These are phyloP conservation scores for Drosophila sechellia DNA, from an alignment of 1,140 invertebrate species.

Conservation along the genomic window DNA sequence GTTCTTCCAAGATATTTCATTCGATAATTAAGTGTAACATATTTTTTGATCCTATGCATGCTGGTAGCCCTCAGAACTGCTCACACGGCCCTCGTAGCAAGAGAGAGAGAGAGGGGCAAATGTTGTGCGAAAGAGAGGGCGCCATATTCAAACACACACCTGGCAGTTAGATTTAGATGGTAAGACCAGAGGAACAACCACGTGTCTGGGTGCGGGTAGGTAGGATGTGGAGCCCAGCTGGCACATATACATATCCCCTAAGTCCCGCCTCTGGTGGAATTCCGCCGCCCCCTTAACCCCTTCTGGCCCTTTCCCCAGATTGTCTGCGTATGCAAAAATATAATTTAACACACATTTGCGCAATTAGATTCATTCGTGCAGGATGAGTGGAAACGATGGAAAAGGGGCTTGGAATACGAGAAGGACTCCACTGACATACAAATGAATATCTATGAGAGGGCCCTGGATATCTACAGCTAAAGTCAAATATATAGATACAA, in stretches of 20 bases:
- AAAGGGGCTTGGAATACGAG: constrained; percentile 15
- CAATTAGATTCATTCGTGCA: constrained; percentile 82
- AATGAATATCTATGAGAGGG: constrained; percentile 79
- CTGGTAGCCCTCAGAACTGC: constrained; percentile 27
- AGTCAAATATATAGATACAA: not conserved
- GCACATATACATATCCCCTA: constrained; percentile 17
- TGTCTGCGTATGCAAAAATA: constrained; percentile 81
- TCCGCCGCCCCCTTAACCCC: constrained; percentile 17
- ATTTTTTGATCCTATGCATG: constrained; percentile 18
- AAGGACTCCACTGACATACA: constrained; percentile 63
- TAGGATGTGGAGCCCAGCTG: constrained; percentile 34
- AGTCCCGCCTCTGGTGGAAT: constrained; percentile 9
- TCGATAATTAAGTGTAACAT: constrained; percentile 42
- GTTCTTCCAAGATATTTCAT: constrained; percentile 29
- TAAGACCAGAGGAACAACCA: constrained; percentile 39
- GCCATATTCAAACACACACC: constrained; percentile 45
- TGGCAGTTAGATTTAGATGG: constrained; percentile 52
- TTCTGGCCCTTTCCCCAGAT: constrained; percentile 44
- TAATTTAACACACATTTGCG: constrained; percentile 83
- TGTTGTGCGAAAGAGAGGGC: constrained; percentile 16
- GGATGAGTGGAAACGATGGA: constrained; percentile 32
- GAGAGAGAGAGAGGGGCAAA: not conserved
- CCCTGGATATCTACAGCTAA: constrained; percentile 22
- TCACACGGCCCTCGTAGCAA: constrained; percentile 31
- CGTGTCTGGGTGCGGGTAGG: constrained; percentile 1